Percentiles rank a stretch among this genome's conserved stretches.
Conservation (phyloP, 1,140 invertebrate species). For the Anthonomus grandis region DNA sequence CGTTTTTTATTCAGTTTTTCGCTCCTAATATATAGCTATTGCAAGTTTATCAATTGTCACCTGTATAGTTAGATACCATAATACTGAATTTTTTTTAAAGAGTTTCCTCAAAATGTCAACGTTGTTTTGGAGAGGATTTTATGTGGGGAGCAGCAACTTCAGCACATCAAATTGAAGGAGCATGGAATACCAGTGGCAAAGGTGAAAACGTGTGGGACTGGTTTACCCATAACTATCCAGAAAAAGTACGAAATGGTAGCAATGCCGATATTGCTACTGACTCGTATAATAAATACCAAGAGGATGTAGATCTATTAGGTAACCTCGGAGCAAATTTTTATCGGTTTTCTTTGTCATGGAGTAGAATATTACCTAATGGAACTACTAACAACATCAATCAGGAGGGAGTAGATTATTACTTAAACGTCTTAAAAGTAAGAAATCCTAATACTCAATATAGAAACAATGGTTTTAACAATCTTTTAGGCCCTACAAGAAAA, state of each 20-base stretch:
- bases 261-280: constrained; percentile 22
- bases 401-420: constrained; percentile 62
- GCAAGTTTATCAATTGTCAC: too few relatives aligned
- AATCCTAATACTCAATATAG: too few relatives aligned
- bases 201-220: constrained; percentile 60
- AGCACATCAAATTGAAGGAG: constrained; percentile 18
- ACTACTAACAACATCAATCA: constrained; percentile 54
- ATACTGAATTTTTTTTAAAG: neutral
- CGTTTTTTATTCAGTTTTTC: too few relatives aligned
- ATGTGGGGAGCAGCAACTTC: constrained; percentile 12
- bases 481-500: constrained; percentile 43
- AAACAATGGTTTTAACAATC: too few relatives aligned
- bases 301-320: constrained; percentile 16
- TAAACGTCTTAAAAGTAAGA: constrained; percentile 58
- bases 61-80: too few relatives aligned
- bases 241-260: constrained; percentile 30
- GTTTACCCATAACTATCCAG: constrained; percentile 53
- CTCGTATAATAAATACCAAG: constrained; percentile 23
- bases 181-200: constrained; percentile 41
- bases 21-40: too few relatives aligned
- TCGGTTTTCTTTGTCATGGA: constrained; percentile 62
- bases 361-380: constrained; percentile 44
- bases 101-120: constrained; percentile 6
- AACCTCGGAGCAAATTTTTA: constrained; percentile 22
- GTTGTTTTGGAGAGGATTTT: constrained; percentile 12